Evolutionary conservation across 2,797 vertebrate genomes (phyloP).

Genomic region (Amphiprion clarkii): DNA sequence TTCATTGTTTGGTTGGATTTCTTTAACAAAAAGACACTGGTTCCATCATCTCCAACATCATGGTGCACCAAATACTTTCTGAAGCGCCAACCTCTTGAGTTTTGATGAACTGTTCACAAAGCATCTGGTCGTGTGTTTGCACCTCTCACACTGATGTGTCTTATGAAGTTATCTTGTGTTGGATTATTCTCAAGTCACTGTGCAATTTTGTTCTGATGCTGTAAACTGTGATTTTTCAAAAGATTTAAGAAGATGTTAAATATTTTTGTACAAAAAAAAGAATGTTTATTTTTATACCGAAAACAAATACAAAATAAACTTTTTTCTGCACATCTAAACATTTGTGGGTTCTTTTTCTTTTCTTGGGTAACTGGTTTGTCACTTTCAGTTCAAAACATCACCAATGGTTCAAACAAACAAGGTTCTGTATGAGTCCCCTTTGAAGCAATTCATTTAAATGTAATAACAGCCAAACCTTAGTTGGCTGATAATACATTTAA

Average conservation of each 20-base stretch:
- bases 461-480: too few relatives aligned
- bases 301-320: conserved; percentile 65
- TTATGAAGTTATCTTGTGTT: conserved; percentile 41
- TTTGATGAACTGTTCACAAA: conserved; percentile 53
- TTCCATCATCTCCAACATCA: conserved; percentile 51
- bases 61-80: conserved; percentile 45
- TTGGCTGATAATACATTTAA: not conserved
- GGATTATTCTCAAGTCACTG: conserved; percentile 43
- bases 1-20: conserved; percentile 70
- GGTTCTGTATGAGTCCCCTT: too few relatives aligned
- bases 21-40: conserved; percentile 17
- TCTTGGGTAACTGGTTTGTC: conserved; percentile 7
- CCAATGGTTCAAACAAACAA: not conserved
- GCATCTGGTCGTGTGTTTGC: conserved; percentile 41
- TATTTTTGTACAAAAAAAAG: not conserved
- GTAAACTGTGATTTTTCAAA: conserved; percentile 29
- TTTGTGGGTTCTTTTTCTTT: conserved; percentile 9
- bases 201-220: conserved; percentile 42
- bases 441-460: too few relatives aligned
- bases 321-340: not conserved
- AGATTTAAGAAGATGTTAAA: conserved; percentile 8
- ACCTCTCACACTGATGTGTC: conserved; percentile 47
- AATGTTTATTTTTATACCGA: conserved; percentile 14
- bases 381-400: not conserved
- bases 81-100: conserved; percentile 52